phyloP scores from a whole-genome alignment of 1,140 invertebrate species.

The Amyelois transitella region DNA sequence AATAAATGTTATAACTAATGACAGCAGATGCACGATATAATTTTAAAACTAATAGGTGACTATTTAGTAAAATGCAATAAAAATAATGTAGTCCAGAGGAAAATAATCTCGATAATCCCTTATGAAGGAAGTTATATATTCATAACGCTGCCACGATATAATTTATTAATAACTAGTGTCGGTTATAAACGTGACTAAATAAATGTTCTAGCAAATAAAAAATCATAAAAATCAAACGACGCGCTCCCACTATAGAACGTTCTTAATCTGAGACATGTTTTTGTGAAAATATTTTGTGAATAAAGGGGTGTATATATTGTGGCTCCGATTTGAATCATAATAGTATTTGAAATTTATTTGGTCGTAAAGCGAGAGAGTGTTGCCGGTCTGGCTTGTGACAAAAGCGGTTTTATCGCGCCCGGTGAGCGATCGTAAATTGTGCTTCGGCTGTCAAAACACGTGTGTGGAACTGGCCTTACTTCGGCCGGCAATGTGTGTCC shows the following conservation, averaged over 20 bases:
- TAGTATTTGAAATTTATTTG: slow-evolving; percentile 71
- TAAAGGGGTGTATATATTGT: slow-evolving; percentile 58
- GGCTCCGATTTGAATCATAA: slow-evolving; percentile 69
- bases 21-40: slow-evolving; percentile 24
- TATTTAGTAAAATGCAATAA: slow-evolving; percentile 19
- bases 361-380: slow-evolving; percentile 60
- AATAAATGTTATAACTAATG: slow-evolving; percentile 19
- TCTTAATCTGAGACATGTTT: slow-evolving; percentile 36
- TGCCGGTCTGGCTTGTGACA: slow-evolving; percentile 56
- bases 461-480: slow-evolving; percentile 1
- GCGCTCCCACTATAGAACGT: slow-evolving; percentile 6
- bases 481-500: not conserved
- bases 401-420: slow-evolving; percentile 62
- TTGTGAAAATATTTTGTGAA: slow-evolving; percentile 45
- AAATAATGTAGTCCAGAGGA: slow-evolving; percentile 19
- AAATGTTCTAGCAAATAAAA: slow-evolving; percentile 7
- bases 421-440: slow-evolving; percentile 62
- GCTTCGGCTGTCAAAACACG: slow-evolving; percentile 55
- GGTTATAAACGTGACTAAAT: slow-evolving; percentile 35
- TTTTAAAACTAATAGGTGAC: no score
- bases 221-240: slow-evolving; percentile 6
- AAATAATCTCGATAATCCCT: slow-evolving; percentile 20
- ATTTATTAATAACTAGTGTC: slow-evolving; percentile 33
- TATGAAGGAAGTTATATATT: slow-evolving; percentile 21
- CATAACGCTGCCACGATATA: slow-evolving; percentile 28